These are phyloP conservation scores for Psylliodes chrysocephalus DNA, from an alignment of 2,888 invertebrate genomes.

Conservation along the genomic window DNA sequence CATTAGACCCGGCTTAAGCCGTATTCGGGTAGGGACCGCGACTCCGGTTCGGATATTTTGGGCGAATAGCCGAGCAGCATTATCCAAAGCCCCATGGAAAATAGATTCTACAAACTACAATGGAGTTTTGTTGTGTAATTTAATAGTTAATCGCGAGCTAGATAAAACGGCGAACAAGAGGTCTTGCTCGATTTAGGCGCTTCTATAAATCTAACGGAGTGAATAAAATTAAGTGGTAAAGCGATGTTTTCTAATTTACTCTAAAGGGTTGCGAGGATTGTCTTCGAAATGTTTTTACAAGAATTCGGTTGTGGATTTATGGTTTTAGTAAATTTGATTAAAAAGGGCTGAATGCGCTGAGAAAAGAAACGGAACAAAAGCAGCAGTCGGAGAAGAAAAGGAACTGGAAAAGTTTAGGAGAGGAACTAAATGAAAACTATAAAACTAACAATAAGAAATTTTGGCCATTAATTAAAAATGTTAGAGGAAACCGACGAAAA, in stretches of 20 bases:
- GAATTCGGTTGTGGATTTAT: too few relatives aligned
- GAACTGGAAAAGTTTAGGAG: too few relatives aligned
- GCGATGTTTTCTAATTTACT: background rate
- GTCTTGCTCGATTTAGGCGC: background rate
- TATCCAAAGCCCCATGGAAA: constrained; percentile 23
- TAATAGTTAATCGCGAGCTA: constrained; percentile 23
- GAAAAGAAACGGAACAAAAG: too few relatives aligned
- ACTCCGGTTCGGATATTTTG: constrained; percentile 19
- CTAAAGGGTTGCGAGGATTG: background rate
- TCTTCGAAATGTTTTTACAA: too few relatives aligned
- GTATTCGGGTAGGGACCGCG: constrained; percentile 15
- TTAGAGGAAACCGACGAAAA: too few relatives aligned
- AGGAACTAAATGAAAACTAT: too few relatives aligned
- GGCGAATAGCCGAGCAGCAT: constrained; percentile 13
- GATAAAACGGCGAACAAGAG: constrained; percentile 16
- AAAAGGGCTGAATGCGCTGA: too few relatives aligned
- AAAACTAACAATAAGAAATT: too few relatives aligned
- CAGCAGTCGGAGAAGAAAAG: too few relatives aligned
- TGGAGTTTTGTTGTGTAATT: constrained; percentile 26
- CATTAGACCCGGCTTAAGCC: constrained; percentile 36
- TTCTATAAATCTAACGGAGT: background rate
- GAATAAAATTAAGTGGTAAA: background rate
- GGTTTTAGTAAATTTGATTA: too few relatives aligned
- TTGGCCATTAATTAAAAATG: too few relatives aligned
- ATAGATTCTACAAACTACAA: constrained; percentile 18